Evolutionary conservation across 2,113 vertebrate species (phyloP).

Genomic region (Triplophysa siluroides): DNA sequence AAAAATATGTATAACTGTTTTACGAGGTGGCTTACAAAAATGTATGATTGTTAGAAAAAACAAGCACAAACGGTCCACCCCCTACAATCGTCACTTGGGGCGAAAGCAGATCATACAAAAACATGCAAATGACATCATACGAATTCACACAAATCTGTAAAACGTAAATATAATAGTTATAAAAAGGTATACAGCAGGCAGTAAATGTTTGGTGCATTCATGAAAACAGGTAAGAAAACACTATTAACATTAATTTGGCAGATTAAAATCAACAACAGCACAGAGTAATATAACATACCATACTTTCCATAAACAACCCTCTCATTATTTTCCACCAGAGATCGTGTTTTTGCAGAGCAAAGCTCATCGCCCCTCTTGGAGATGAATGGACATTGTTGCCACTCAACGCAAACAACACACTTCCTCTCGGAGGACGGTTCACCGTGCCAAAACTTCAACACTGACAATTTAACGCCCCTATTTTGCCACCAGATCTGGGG

Average conservation of each 20-base stretch:
- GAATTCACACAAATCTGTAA: no score
- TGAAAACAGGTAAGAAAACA: no score
- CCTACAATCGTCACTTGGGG: no score
- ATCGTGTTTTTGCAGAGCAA: constrained; percentile 46
- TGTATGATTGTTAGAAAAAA: no score
- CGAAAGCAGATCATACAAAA: no score
- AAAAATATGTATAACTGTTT: no score
- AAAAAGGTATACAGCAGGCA: no score
- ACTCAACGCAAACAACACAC: constrained; percentile 68
- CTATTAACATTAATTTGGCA: background rate
- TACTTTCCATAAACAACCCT: constrained; percentile 22
- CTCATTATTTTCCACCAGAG: background rate
- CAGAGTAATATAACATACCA: background rate
- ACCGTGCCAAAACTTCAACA: background rate
- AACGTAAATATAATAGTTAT: no score
- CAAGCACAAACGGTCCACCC: no score
- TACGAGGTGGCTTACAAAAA: no score
- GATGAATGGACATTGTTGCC: constrained; percentile 71
- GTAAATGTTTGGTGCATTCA: no score
- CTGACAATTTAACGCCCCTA: background rate
- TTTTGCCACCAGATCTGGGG: constrained; percentile 10
- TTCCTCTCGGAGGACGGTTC: constrained; percentile 56
- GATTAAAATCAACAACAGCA: background rate
- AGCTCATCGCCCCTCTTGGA: constrained; percentile 56
- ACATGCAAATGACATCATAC: no score